phyloP scores from a whole-genome alignment of 2,888 invertebrate genomes.

The Tetragnatha montana region DNA sequence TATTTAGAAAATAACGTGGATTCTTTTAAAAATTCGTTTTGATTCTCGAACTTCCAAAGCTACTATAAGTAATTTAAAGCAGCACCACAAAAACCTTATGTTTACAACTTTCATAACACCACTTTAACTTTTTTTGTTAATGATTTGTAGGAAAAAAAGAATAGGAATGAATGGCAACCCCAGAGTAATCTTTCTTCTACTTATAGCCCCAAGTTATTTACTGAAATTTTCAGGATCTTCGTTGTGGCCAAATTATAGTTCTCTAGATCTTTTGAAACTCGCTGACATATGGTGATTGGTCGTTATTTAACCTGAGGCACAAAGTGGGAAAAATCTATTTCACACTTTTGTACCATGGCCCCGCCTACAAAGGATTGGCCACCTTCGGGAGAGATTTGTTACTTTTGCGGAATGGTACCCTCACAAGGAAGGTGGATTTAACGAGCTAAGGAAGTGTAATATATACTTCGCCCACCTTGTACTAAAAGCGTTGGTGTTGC shows the following conservation, averaged over 20 bases:
- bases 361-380: background rate
- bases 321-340: background rate
- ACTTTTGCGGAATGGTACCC: background rate
- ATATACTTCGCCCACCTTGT: background rate
- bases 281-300: background rate
- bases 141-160: too few relatives aligned
- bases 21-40: too few relatives aligned
- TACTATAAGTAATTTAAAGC: too few relatives aligned
- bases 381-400: background rate
- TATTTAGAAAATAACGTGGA: too few relatives aligned
- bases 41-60: too few relatives aligned
- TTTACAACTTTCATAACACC: too few relatives aligned
- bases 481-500: slow-evolving; percentile 13
- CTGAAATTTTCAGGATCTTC: too few relatives aligned
- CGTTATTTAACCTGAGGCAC: background rate
- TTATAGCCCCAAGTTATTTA: too few relatives aligned
- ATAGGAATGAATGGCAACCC: too few relatives aligned
- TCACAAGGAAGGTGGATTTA: slow-evolving; percentile 19
- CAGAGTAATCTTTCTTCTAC: too few relatives aligned
- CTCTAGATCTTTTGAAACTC: background rate
- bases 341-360: background rate
- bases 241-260: background rate
- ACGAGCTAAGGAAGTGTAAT: slow-evolving; percentile 3
- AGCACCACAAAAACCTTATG: too few relatives aligned
- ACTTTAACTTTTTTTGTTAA: too few relatives aligned